A percentile compares a stretch with the other conserved stretches of the same genome.
Evolutionary conservation across 2,797 vertebrate species (phyloP).

Genomic region (Taenioides sp.): DNA sequence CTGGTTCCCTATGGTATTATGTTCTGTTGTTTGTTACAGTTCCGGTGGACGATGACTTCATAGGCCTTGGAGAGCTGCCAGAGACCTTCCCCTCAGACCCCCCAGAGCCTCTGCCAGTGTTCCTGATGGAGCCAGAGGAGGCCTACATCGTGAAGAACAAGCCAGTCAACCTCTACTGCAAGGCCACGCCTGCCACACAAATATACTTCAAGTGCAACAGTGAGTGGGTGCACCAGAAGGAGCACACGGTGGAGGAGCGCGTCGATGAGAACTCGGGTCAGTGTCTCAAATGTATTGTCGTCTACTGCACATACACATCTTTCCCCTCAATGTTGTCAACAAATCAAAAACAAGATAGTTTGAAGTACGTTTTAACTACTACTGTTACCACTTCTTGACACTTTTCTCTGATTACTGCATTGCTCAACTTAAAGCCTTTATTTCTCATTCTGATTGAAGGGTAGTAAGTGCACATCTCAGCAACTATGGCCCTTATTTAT

Average conservation of each 20-base stretch:
- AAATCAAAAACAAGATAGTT: no score
- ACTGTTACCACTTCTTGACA: no score
- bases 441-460: neutral
- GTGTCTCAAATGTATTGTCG: slow-evolving; percentile 40
- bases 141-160: slow-evolving; percentile 99
- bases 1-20: slow-evolving; percentile 2
- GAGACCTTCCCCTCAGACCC: slow-evolving; percentile 97
- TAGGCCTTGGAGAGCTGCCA: slow-evolving; percentile 92
- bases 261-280: slow-evolving; percentile 96
- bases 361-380: no score
- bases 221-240: slow-evolving; percentile 98
- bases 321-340: no score
- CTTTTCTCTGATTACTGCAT: no score
- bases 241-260: slow-evolving; percentile 93
- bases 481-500: neutral
- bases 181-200: slow-evolving; percentile 95
- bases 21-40: slow-evolving; percentile 28
- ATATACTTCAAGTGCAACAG: slow-evolving; percentile 99
- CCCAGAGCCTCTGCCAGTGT: slow-evolving; percentile 93
- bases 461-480: neutral
- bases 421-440: neutral
- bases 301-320: neutral
- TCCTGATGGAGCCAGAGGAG: slow-evolving; percentile 95
- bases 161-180: slow-evolving; percentile 95
- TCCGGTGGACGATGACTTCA: slow-evolving; percentile 90